Evolutionary conservation across 2,113 vertebrate genomes (phyloP).

Genomic region (Phrynosoma blainvillii): DNA sequence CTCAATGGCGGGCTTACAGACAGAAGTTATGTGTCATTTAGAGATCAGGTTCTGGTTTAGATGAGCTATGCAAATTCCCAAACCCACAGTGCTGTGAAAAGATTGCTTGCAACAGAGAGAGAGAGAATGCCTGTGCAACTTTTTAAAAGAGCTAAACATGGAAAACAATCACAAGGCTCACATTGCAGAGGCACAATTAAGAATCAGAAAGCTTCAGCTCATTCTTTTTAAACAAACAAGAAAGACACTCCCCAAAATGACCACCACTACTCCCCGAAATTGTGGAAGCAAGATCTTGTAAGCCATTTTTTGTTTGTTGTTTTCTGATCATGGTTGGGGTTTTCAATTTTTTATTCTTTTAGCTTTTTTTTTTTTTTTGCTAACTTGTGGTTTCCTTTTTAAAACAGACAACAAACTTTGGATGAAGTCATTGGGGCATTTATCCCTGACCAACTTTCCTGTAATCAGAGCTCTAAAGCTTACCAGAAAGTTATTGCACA

Average conservation of each 20-base stretch:
- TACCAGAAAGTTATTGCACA: not conserved
- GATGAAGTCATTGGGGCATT: not conserved
- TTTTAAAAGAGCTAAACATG: not conserved
- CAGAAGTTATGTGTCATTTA: not conserved
- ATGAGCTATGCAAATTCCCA: not conserved
- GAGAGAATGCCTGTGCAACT: too few relatives aligned
- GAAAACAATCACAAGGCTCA: not conserved
- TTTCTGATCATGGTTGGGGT: too few relatives aligned
- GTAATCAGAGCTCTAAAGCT: slow-evolving; percentile 1
- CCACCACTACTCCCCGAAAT: too few relatives aligned
- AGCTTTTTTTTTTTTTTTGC: not conserved
- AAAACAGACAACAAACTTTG: not conserved
- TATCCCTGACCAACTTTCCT: rapidly evolving
- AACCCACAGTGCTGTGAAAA: not conserved
- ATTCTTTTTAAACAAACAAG: not conserved
- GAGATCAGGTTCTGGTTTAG: not conserved
- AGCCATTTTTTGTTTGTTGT: not conserved
- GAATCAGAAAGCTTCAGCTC: not conserved
- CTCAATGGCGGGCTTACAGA: not conserved
- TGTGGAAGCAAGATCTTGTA: not conserved
- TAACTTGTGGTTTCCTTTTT: slow-evolving; percentile 14
- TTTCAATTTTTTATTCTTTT: too few relatives aligned
- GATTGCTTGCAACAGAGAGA: not conserved
- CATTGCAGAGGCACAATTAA: not conserved
- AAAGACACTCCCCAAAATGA: not conserved